phyloP scores from a whole-genome alignment of 2,113 vertebrate genomes.

The Trogon melanurus region DNA sequence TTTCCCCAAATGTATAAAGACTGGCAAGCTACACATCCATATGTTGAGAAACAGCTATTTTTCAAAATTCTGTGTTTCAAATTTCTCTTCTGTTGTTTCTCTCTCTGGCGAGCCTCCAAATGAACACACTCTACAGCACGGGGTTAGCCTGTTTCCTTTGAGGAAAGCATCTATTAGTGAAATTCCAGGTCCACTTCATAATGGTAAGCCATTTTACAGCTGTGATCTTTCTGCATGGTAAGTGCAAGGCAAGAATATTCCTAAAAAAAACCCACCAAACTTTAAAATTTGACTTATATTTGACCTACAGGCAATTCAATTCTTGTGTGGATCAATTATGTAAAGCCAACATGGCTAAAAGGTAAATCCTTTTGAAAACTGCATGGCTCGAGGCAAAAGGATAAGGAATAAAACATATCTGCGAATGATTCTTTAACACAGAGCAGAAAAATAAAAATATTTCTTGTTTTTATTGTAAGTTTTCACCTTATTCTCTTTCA shows the following conservation, averaged over 20 bases:
- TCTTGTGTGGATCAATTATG: background rate
- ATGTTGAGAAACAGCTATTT: background rate
- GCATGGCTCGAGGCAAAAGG: background rate
- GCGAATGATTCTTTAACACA: background rate
- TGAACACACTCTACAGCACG: background rate
- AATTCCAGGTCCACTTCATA: background rate
- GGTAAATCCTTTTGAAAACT: background rate
- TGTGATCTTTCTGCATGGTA: background rate
- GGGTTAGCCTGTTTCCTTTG: background rate
- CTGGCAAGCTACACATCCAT: fast-evolving
- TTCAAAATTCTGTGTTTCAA: background rate
- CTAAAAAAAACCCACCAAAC: background rate
- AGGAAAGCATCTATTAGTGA: background rate
- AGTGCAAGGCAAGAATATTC: background rate
- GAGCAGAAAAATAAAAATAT: background rate
- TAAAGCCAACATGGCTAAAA: background rate
- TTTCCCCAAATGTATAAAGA: background rate
- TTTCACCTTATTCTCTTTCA: background rate
- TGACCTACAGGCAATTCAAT: background rate
- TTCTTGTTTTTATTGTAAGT: background rate
- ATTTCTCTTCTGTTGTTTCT: background rate
- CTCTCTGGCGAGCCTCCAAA: background rate
- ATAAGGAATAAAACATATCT: background rate
- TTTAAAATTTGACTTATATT: background rate
- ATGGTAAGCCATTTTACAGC: background rate